phyloP scores from a whole-genome alignment of 2,113 vertebrate species.

The Percina caprodes region DNA sequence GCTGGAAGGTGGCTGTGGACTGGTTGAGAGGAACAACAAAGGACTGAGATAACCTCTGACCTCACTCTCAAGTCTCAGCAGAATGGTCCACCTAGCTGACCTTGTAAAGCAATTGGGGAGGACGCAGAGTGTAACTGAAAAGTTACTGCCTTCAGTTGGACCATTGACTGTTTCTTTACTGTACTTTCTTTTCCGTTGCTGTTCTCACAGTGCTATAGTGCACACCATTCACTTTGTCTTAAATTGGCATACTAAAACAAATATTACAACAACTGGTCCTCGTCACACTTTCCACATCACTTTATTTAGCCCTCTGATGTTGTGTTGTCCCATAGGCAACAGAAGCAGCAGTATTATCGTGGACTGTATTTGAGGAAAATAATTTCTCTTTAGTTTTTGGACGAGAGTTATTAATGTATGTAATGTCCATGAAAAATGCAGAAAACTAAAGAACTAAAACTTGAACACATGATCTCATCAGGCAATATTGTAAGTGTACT shows the following conservation, averaged over 20 bases:
- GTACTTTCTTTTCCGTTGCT: conserved; percentile 18
- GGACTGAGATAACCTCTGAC: conserved; percentile 72
- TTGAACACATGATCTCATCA: conserved; percentile 53
- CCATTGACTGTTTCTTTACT: conserved; percentile 9
- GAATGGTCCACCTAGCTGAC: conserved; percentile 35
- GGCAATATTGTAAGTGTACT: background rate
- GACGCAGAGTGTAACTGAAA: conserved; percentile 46
- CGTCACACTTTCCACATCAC: conserved; percentile 33
- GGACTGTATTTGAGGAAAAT: conserved; percentile 5
- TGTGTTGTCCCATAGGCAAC: conserved; percentile 25
- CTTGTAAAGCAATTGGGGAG: conserved; percentile 30
- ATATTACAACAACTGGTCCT: conserved; percentile 41
- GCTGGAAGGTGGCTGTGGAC: conserved; percentile 42
- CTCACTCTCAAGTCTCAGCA: conserved; percentile 51
- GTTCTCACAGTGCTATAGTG: background rate
- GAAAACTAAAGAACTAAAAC: background rate
- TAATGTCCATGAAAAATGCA: background rate
- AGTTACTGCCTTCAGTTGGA: conserved; percentile 41
- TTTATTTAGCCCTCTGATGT: conserved; percentile 29
- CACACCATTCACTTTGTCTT: background rate
- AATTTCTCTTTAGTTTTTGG: conserved; percentile 14
- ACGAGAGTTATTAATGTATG: conserved; percentile 1
- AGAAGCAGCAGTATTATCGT: conserved; percentile 14
- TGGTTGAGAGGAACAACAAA: conserved; percentile 52
- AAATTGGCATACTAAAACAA: conserved; percentile 7